These are phyloP conservation scores for Crotalus viridis DNA, from an alignment of 2,113 vertebrate species.

Conservation along the genomic window DNA sequence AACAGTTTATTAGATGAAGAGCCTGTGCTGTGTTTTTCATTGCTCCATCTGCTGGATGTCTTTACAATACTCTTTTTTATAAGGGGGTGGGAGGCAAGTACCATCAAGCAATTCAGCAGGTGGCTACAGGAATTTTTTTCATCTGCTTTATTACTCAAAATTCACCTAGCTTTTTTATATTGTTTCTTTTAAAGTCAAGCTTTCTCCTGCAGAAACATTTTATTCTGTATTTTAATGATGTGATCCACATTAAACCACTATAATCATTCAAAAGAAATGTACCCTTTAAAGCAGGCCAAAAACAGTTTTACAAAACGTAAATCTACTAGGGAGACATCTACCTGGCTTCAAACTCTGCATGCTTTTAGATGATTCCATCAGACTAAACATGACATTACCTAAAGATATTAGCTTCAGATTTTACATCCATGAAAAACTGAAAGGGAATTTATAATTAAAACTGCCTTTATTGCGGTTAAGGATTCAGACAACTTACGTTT, in stretches of 20 bases:
- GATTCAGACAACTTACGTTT: conserved; percentile 20
- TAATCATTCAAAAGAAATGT: too few species aligned
- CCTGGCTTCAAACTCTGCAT: not conserved
- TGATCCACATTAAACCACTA: not conserved
- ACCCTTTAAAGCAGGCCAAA: not conserved
- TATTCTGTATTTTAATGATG: not conserved
- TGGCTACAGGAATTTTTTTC: conserved; percentile 46
- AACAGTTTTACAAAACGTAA: not conserved
- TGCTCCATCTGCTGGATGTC: conserved; percentile 75
- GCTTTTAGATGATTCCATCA: not conserved
- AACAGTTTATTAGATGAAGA: not conserved
- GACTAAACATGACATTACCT: not conserved
- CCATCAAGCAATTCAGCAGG: conserved; percentile 61
- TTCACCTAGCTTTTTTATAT: not conserved
- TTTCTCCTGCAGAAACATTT: not conserved
- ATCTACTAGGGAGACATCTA: not conserved
- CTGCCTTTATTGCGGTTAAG: not conserved
- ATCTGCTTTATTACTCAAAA: not conserved
- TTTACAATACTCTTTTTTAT: conserved; percentile 22
- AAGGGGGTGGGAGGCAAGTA: not conserved
- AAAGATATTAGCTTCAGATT: not conserved
- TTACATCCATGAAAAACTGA: not conserved
- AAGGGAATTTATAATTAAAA: not conserved
- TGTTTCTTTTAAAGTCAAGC: not conserved
- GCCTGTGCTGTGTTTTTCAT: conserved; percentile 40